Percentiles rank a stretch among this genome's conserved stretches.
These are phyloP conservation scores for Hirudinaria manillensis DNA, from an alignment of 2,888 invertebrate species.

Conservation along the genomic window DNA sequence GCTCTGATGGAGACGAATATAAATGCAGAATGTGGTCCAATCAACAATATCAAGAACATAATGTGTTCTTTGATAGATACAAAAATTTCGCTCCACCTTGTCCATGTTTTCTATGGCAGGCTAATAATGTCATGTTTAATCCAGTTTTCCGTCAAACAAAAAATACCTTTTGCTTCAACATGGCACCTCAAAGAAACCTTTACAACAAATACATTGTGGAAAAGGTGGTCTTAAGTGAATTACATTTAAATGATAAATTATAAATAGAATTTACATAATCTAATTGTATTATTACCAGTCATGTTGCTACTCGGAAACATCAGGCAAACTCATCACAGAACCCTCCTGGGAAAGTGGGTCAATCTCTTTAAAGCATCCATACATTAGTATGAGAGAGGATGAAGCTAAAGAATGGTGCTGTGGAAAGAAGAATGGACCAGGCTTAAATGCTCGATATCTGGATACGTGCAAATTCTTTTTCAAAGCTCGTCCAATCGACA, in stretches of 20 bases:
- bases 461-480: slow-evolving; percentile 21
- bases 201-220: neutral
- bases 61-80: neutral
- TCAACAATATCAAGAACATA: neutral
- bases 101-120: neutral
- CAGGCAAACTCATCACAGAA: slow-evolving; percentile 15
- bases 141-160: neutral
- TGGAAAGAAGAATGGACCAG: neutral
- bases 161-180: neutral
- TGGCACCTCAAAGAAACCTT: neutral
- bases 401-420: slow-evolving; percentile 31
- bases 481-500: slow-evolving; percentile 24
- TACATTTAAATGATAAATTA: neutral
- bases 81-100: neutral
- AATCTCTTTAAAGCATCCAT: slow-evolving; percentile 26
- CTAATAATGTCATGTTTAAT: neutral
- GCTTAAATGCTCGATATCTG: neutral
- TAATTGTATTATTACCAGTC: neutral
- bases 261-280: neutral
- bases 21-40: neutral
- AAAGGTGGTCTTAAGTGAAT: neutral
- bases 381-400: neutral
- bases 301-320: slow-evolving; percentile 28
- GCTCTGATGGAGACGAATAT: neutral
- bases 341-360: slow-evolving; percentile 17